Percentiles rank a stretch among this genome's conserved stretches.
Conservation (phyloP, 1,140 invertebrate species). For the Ooceraea biroi region DNA sequence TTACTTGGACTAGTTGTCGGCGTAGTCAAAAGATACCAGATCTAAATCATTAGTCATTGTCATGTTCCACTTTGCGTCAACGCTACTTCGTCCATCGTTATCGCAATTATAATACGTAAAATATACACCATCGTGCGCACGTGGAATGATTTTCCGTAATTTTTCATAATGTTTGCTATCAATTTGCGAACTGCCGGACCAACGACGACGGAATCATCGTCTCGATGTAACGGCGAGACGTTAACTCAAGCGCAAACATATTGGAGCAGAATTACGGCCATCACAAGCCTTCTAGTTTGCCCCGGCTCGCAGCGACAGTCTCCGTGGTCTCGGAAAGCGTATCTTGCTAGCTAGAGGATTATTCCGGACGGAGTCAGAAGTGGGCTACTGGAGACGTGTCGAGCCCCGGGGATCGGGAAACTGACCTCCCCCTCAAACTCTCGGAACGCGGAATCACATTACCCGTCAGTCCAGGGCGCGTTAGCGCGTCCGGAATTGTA, state of each 20-base stretch:
- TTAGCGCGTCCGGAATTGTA: slow-evolving; percentile 82
- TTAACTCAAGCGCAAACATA: slow-evolving; percentile 2
- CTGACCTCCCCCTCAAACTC: slow-evolving; percentile 62
- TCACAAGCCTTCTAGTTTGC: slow-evolving; percentile 54
- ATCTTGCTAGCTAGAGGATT: slow-evolving; percentile 35
- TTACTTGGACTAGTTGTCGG: no score
- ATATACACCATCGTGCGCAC: not conserved
- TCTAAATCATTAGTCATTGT: not conserved
- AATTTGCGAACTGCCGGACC: not conserved
- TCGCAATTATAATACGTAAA: not conserved
- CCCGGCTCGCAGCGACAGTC: slow-evolving; percentile 20
- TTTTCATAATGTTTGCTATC: not conserved
- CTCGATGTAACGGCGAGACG: slow-evolving; percentile 18
- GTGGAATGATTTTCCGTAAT: not conserved
- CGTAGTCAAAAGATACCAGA: not conserved
- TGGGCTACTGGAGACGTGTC: slow-evolving; percentile 71
- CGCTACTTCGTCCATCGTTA: not conserved
- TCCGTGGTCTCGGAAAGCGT: slow-evolving; percentile 3
- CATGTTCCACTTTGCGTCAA: not conserved
- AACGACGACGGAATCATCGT: slow-evolving; percentile 6
- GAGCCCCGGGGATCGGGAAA: slow-evolving; percentile 77
- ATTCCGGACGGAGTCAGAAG: slow-evolving; percentile 53
- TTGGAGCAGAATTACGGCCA: slow-evolving; percentile 22
- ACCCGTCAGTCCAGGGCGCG: slow-evolving; percentile 78
- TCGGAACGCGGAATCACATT: slow-evolving; percentile 81